Conservation (phyloP, 1,140 invertebrate genomes). For the Cataglyphis hispanica region DNA sequence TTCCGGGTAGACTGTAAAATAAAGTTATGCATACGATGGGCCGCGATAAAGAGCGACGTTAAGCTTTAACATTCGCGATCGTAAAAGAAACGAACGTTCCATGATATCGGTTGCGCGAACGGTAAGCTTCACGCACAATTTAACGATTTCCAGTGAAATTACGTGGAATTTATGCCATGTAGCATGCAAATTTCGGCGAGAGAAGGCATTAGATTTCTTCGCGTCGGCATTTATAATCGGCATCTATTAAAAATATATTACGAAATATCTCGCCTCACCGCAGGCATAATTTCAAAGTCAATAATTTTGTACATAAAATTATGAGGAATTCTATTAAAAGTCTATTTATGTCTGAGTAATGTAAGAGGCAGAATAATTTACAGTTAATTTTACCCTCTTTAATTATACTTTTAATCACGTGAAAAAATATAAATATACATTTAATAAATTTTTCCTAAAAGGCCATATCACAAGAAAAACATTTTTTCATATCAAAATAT, state of each 20-base stretch:
- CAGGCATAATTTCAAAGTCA: neutral
- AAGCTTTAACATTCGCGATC: neutral
- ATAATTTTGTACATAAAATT: neutral
- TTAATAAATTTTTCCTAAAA: neutral
- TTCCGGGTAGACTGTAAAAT: constrained; percentile 14
- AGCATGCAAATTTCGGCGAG: neutral
- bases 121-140: neutral
- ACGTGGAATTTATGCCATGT: neutral
- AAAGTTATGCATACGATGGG: neutral
- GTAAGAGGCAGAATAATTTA: too few relatives aligned
- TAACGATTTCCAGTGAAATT: neutral
- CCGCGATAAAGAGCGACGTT: constrained; percentile 11
- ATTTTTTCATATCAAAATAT: neutral
- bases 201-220: neutral
- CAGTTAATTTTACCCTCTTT: neutral
- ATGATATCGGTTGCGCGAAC: neutral
- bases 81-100: constrained; percentile 8
- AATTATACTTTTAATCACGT: neutral
- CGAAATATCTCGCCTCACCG: neutral
- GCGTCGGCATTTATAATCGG: neutral
- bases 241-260: constrained; percentile 1
- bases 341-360: neutral
- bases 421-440: neutral
- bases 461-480: neutral
- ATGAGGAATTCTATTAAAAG: neutral